Evolutionary conservation across 2,888 invertebrate genomes (phyloP), one percentile per base, ranked within the genome.

Genomic region (Tanytarsus gracilentus): DNA sequence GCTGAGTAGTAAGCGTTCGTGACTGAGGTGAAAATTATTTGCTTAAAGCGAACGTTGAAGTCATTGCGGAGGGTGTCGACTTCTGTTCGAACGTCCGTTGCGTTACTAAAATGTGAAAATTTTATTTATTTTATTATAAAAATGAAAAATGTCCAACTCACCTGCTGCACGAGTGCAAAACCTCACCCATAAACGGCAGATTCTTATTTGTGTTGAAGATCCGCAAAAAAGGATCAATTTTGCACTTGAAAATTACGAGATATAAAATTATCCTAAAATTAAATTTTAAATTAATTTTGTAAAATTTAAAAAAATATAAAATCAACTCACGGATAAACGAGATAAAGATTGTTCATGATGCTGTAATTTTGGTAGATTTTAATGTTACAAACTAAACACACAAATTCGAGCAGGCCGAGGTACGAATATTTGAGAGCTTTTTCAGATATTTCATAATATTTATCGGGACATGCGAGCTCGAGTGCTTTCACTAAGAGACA

Each of bases 311-410:
- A 14, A 26, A 44, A 29, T 9, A n/a, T 36, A 2, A 14, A 60
- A 33, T 4, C n/a, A 73, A 85, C 92, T 85, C 79, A 94, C 93
- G 94, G 94, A 76, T 93, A 95, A 66, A 85, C 83, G 9, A 96
- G 77, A 68, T 88, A 89, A 69, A 94, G 82, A 66, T 92, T 83
- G 67, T 89, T 86, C 65, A 89, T 77, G 4, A 86, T 73, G 25
- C 86, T 83, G 72, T 92, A 85, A 66, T 84, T 84, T 64, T 85
- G 77, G 67, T 84, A 78, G 66, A 93, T 81, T 69, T 83, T 79
- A 67, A 83, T 81, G n/a, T 83, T 77, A 69, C 86, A 86, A 77
- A 83, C 83, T 3, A 78, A 75, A 23, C 89, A 71, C 5, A 80
- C 75, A 18, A 80, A 75, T 53, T 83, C 73, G 2, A 85, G 75